Evolutionary conservation across 1,140 invertebrate species (phyloP), one percentile per base, ranked within the genome.

Genomic region (Drosophila serrata): DNA sequence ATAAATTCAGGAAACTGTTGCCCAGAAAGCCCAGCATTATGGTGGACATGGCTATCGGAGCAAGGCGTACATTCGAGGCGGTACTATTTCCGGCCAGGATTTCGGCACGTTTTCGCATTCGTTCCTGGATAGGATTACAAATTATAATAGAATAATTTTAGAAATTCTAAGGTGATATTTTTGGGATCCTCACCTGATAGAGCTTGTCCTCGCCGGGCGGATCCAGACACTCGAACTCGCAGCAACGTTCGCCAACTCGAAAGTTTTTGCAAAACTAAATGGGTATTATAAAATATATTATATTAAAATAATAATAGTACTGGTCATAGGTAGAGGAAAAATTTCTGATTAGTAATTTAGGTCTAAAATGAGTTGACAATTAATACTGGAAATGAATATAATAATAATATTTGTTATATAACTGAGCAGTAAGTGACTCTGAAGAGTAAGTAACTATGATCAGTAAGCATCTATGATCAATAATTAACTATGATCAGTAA

Each of bases 181-280:
- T n/a, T 27, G 1, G 24, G 4, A 9, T 1, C 2, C 27, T 67
- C 42, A 93, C 94, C 49, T 93, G 92, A 92, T 95, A 95, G n/a
- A 93, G 91, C 19, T 92, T 93, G 82, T 95, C 94, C 74, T 95
- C 94, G 1, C 94, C 95, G 0, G 95, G 95, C 2, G 95, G 95
- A 92, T 96, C 95, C 43, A 96, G 93, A 82, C 96, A 96, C 82
- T 96, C 95, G 82, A 96, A 96, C 76, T 96, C 95, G 88, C 96
- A 96, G 92, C 96, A 96, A 35, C 95, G 93, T 90, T 96, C 95
- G 35, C 96, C 96, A 29, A 96, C 95, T 24, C 95, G 94, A 84
- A 96, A 96, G 86, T 94, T 95, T 91, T 96, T 96, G 93, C 96
- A 96, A 93, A 95, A 96, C 96, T 96, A 93, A 45, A 81, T 1